These are phyloP conservation scores for Hormiphora californensis DNA, from an alignment of 37 sponge, comb jelly and placozoan species.

Conservation along the genomic window DNA sequence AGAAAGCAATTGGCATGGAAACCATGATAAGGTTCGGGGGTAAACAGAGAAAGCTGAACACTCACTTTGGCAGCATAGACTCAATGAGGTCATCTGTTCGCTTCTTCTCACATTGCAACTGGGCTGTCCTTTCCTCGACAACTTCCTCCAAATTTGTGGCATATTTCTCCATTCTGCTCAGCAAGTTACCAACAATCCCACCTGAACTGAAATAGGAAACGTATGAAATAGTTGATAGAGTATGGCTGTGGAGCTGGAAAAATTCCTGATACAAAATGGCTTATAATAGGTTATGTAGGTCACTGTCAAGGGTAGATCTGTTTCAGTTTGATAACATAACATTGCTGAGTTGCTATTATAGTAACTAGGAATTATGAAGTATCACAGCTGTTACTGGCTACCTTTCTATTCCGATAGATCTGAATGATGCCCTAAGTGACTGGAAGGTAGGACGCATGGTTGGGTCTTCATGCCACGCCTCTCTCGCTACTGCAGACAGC, in stretches of 20 bases:
- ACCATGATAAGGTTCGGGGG: too few relatives aligned
- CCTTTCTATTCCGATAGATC: constrained; percentile 8
- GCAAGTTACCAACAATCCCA: constrained; percentile 31
- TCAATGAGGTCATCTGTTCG: constrained; percentile 75
- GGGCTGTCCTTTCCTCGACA: constrained; percentile 50
- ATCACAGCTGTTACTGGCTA: too few relatives aligned
- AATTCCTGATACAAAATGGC: too few relatives aligned
- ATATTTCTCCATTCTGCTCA: constrained; percentile 33
- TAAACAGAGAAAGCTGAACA: too few relatives aligned
- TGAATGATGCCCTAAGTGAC: background rate
- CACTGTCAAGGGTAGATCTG: too few relatives aligned
- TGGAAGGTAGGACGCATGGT: background rate
- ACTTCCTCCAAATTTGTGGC: constrained; percentile 49
- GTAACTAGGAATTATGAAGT: too few relatives aligned
- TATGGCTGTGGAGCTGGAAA: too few relatives aligned
- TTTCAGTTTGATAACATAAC: too few relatives aligned
- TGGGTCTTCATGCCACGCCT: background rate
- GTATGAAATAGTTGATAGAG: background rate
- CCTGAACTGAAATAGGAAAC: background rate
- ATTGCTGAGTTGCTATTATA: too few relatives aligned
- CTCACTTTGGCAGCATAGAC: constrained; percentile 63
- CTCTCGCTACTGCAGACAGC: background rate
- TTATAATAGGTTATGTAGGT: too few relatives aligned
- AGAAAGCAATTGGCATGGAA: too few relatives aligned
- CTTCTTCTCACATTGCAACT: constrained; percentile 76